Base-by-base conservation (phyloP, 2,113 vertebrate species). In the Equus quagga region DNA sequence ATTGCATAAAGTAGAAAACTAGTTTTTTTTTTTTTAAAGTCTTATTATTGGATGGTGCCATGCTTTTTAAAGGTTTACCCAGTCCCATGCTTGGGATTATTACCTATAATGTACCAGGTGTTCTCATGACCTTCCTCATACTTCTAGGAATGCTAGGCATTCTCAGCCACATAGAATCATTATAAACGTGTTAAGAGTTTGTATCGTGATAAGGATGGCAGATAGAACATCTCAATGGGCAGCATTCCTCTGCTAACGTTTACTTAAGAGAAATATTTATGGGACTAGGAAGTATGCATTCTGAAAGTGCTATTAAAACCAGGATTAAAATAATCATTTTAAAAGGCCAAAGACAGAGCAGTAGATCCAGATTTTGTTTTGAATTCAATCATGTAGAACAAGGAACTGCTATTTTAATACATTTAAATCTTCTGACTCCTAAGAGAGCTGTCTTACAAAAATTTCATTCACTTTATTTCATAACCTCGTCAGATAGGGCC, bases 201-300 rank as follows among this genome's bases (percentile, higher is more conserved):
- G 26, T 79, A 46, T 23, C 72, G 46, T 73, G 75, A 72, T 84
- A 41, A 94, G 51, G 49, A 88, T 95, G 44, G 31, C 56, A 97
- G 46, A 51, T 26, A 88, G 33, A 88, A 36, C 31, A 46, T 92
- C n/a, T 94, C 80, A 28, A 5, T 84, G 49, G 26, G 9, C 14
- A 91, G 41, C 83, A 60, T 94, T 24, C 26, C 11, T 80, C 56
- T 67, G n/a, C 3, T 80, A 72, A 92, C 26, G 6, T 86, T 79
- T 89, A 14, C 46, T 82, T 94, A 33, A 49, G 17, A 84, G 62
- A 93, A 96, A 46, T 93, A 89, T 96, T 97, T 97, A 54, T 90
- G 60, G 60, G 36, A 36, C 54, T 82, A 46, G 24, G 41, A 93
- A 75, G 69, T 78, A 23, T 41, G 10, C 56, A 65, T 94, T 87